phyloP scores from a whole-genome alignment of 35 echinoderm and acorn worm species.

The Heliocidaris tuberculata region DNA sequence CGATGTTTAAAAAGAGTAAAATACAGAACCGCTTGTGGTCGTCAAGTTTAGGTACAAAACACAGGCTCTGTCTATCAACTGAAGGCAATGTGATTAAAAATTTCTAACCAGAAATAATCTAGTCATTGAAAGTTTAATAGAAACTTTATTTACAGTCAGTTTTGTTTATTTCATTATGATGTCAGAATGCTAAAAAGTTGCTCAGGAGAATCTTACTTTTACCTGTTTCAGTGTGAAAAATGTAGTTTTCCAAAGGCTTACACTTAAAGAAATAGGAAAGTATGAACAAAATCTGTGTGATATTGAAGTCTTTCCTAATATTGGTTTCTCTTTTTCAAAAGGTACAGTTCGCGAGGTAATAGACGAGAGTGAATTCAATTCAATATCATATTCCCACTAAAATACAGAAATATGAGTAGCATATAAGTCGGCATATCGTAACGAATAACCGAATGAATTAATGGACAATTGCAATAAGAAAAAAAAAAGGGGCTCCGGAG shows the following conservation, averaged over 20 bases:
- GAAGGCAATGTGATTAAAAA: too few species aligned
- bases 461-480: background rate
- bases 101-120: too few species aligned
- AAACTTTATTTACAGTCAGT: too few species aligned
- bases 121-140: too few species aligned
- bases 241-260: background rate
- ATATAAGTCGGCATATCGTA: background rate
- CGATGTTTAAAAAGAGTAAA: too few species aligned
- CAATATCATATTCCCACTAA: background rate
- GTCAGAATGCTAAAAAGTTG: too few species aligned
- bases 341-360: background rate
- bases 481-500: background rate
- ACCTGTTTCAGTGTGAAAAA: background rate
- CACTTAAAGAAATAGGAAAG: background rate
- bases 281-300: background rate
- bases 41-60: too few species aligned
- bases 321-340: background rate
- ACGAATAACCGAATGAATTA: background rate
- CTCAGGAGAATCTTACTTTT: background rate
- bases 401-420: background rate
- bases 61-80: too few species aligned
- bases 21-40: too few species aligned
- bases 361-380: background rate
- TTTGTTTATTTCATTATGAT: too few species aligned
- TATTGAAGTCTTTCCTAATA: background rate